These are phyloP conservation scores for Boleophthalmus pectinirostris DNA, from an alignment of 2,113 vertebrate species.

Conservation along the genomic window DNA sequence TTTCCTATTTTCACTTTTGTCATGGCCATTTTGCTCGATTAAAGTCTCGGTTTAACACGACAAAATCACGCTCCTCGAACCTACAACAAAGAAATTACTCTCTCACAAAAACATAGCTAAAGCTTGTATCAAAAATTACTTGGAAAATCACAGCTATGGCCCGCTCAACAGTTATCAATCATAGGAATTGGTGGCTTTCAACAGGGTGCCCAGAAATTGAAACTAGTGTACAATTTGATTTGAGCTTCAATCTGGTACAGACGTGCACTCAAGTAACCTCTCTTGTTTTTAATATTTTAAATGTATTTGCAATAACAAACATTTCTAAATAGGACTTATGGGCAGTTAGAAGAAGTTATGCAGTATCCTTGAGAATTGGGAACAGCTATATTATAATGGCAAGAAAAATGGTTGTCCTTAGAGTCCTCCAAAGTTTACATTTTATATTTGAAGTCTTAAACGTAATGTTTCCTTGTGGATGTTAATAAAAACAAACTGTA, in stretches of 20 bases:
- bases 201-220: constrained; percentile 36
- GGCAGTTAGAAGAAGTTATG: no score
- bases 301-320: background rate
- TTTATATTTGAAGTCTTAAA: constrained; percentile 33
- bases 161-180: constrained; percentile 73
- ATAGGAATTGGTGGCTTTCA: constrained; percentile 44
- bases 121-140: constrained; percentile 26
- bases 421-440: constrained; percentile 38
- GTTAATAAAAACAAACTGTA: constrained; percentile 51
- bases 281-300: background rate
- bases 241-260: background rate
- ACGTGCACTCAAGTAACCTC: background rate
- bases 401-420: constrained; percentile 23
- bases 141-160: constrained; percentile 23
- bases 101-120: constrained; percentile 32
- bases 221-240: constrained; percentile 34
- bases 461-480: constrained; percentile 52
- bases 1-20: constrained; percentile 59
- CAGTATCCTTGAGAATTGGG: background rate
- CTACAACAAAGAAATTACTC: constrained; percentile 62
- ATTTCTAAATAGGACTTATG: background rate
- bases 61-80: constrained; percentile 52
- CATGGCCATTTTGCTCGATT: constrained; percentile 62
- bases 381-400: background rate
- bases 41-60: constrained; percentile 57